phyloP scores from a whole-genome alignment of 2,797 vertebrate genomes.

The Chromobotia macracanthus region DNA sequence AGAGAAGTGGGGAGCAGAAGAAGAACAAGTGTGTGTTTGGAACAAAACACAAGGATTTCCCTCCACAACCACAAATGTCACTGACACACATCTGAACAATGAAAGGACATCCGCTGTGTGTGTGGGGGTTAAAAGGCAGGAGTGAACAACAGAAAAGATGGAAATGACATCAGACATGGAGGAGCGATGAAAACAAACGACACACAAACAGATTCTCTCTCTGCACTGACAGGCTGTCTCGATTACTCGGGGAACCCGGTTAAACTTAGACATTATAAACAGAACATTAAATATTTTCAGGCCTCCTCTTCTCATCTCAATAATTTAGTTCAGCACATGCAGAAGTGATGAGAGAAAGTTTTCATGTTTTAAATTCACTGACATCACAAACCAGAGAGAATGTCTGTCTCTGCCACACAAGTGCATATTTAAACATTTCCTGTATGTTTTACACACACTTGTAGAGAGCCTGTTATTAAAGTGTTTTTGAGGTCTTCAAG shows the following conservation, averaged over 20 bases:
- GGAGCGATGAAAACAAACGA: slow-evolving; percentile 29
- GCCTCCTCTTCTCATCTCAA: slow-evolving; percentile 63
- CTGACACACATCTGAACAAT: slow-evolving; percentile 6
- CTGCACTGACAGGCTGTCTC: slow-evolving; percentile 64
- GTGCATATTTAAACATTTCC: neutral
- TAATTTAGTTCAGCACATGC: slow-evolving; percentile 65
- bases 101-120: slow-evolving; percentile 13
- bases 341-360: slow-evolving; percentile 8
- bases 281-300: slow-evolving; percentile 67
- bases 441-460: neutral
- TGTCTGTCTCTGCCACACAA: too few relatives aligned
- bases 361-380: slow-evolving; percentile 45
- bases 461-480: too few relatives aligned
- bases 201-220: slow-evolving; percentile 46
- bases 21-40: slow-evolving; percentile 3
- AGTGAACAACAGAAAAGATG: slow-evolving; percentile 31
- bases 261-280: slow-evolving; percentile 69
- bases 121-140: too few relatives aligned
- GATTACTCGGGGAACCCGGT: slow-evolving; percentile 68
- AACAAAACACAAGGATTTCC: slow-evolving; percentile 20
- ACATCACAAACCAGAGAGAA: slow-evolving; percentile 33
- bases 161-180: slow-evolving; percentile 45
- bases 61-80: neutral
- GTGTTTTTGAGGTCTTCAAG: neutral
- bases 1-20: neutral